A percentile compares a stretch with the other conserved stretches of the same genome.
phyloP scores from a whole-genome alignment of 1,140 invertebrate genomes.

The Rhynchophorus ferrugineus region DNA sequence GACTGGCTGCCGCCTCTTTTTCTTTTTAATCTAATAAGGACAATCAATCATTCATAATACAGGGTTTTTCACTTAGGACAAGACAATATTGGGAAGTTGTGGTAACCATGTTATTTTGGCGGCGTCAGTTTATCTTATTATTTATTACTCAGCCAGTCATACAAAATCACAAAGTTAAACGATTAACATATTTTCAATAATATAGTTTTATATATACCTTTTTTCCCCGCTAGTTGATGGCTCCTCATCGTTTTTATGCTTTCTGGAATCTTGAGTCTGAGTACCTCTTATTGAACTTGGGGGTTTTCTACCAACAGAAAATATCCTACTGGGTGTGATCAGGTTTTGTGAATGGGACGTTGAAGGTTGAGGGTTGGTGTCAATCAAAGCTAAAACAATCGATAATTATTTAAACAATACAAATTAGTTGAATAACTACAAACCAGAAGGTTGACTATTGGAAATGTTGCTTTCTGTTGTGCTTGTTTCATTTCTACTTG shows the following conservation, averaged over 20 bases:
- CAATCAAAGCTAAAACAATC: neutral
- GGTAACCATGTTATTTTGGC: no score
- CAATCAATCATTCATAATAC: no score
- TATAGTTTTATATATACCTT: no score
- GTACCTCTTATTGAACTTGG: constrained; percentile 26
- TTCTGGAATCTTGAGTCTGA: constrained; percentile 26
- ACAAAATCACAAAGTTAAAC: neutral
- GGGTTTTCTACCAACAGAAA: constrained; percentile 26
- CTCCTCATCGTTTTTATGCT: constrained; percentile 22
- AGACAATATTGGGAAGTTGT: no score
- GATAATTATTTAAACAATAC: no score
- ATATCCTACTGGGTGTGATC: constrained; percentile 29
- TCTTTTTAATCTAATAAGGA: constrained; percentile 7
- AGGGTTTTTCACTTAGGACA: no score
- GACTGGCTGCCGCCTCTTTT: constrained; percentile 4
- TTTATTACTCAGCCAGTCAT: no score
- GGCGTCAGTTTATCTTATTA: no score
- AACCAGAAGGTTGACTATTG: neutral
- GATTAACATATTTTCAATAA: no score
- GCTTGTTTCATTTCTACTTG: neutral
- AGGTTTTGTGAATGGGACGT: constrained; percentile 20
- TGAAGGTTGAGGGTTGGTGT: constrained; percentile 5
- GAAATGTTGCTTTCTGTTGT: neutral
- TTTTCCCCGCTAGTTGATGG: constrained; percentile 16
- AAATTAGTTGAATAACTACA: neutral